Conservation (phyloP, 2,797 vertebrate genomes). For the Halcyon chelicuti region DNA sequence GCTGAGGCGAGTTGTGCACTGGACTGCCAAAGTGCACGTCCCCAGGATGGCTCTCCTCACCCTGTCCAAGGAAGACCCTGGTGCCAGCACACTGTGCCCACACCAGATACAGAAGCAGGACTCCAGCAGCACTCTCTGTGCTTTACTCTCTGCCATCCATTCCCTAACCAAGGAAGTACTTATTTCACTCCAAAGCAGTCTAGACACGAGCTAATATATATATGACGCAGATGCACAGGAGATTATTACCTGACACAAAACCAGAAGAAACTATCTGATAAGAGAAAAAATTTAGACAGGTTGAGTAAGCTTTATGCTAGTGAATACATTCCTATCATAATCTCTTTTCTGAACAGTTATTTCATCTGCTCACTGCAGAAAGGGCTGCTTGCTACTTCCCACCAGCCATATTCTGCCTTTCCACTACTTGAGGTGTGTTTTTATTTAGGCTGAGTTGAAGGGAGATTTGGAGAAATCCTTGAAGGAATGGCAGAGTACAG, state of each 20-base stretch:
- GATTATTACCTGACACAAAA: neutral
- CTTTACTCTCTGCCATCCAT: neutral
- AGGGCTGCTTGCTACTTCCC: neutral
- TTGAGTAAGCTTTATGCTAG: neutral
- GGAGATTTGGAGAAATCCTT: neutral
- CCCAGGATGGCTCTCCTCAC: neutral
- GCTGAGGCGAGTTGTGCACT: rapidly evolving
- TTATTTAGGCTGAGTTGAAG: neutral
- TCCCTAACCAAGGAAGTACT: neutral
- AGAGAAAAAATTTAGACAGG: neutral
- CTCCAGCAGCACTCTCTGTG: neutral
- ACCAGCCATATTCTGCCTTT: neutral
- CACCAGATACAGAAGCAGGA: neutral
- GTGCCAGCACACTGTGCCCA: neutral
- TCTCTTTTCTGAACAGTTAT: neutral
- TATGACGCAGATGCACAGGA: neutral
- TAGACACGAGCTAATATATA: neutral
- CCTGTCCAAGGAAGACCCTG: neutral
- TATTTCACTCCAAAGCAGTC: neutral
- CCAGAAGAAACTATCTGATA: neutral
- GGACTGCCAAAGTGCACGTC: neutral
- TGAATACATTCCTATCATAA: neutral
- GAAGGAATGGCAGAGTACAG: neutral
- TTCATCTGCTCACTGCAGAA: neutral
- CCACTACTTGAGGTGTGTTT: neutral